Base-by-base conservation (phyloP, 1,140 invertebrate genomes). In the Phthorimaea operculella region DNA sequence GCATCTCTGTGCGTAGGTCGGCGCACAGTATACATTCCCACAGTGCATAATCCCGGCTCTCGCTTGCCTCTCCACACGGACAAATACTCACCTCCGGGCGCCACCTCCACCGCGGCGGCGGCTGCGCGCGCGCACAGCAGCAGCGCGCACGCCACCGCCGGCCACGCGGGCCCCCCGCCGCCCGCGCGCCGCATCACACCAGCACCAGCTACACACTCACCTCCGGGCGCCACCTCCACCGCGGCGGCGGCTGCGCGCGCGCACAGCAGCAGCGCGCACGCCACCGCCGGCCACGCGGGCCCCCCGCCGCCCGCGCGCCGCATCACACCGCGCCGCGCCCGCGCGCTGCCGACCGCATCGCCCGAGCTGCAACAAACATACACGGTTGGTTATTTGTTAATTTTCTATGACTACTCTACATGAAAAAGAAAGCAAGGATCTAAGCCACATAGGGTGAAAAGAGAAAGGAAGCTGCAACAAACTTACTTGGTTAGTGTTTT, bases 191-290 rank as follows among this genome's bases (percentile, higher is more conserved):
- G 21, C 21, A 4, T 6, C 21, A 28, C 21, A 28, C 21, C 21
- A 28, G 21, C 21, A 28, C 21, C 21, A 28, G 21, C 21, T 2
- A 4, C 21, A 28, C 21, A 70, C 75, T 70, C 52, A 78, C 77
- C 69, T 72, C 72, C 72, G 33, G 67, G 68, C 8, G 71, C 66
- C 11, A 70, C 55, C 14, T 75, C 74, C 2, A 28, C 6, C 34
- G 55, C 54, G 54, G 70, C 68, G 54, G 57, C 51, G 15, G 57
- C 55, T 49, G 63, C 57, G 52, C 52, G 61, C 55, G 67, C 67
- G 63, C 64, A 66, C 54, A 68, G 70, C 60, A 82, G 68, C 62
- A 82, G 68, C 64, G 81, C 68, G 70, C 66, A 64, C 47, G 66
- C 60, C 57, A 71, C 69, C 64, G 65, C 71, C 68, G 63, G 69